Evolutionary conservation across 1,140 invertebrate species (phyloP).

Genomic region (Cydia pomonella): DNA sequence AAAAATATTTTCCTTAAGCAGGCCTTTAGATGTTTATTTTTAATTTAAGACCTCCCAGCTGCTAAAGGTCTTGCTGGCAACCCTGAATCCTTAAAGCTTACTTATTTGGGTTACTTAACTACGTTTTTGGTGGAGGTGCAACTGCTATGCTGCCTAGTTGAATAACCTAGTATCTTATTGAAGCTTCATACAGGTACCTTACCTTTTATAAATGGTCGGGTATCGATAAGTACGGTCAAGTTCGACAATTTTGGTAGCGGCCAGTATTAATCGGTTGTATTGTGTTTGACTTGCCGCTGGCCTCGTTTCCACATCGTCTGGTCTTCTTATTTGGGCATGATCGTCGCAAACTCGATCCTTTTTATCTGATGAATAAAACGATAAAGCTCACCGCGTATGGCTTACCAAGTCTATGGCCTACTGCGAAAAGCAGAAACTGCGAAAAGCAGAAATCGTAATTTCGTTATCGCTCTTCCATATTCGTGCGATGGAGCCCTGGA

Average conservation of each 20-base stretch:
- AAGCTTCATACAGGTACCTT: neutral
- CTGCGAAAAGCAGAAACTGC: too few relatives aligned
- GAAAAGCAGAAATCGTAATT: too few relatives aligned
- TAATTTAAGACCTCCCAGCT: slow-evolving; percentile 32
- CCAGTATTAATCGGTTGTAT: slow-evolving; percentile 58
- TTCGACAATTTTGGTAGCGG: slow-evolving; percentile 63
- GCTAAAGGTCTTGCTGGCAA: slow-evolving; percentile 26
- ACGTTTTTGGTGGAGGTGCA: slow-evolving; percentile 24
- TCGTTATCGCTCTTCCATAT: too few relatives aligned
- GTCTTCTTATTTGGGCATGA: slow-evolving; percentile 60
- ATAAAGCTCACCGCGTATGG: neutral
- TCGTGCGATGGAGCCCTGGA: too few relatives aligned
- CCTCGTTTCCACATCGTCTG: slow-evolving; percentile 52
- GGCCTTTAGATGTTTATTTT: slow-evolving; percentile 27
- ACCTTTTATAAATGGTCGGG: neutral
- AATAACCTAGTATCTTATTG: neutral
- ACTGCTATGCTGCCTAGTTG: neutral
- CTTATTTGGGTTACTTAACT: slow-evolving; percentile 20
- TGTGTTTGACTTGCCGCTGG: slow-evolving; percentile 57
- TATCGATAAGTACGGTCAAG: slow-evolving; percentile 37
- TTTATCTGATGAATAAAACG: slow-evolving; percentile 35
- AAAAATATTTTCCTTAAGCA: slow-evolving; percentile 33
- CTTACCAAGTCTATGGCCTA: neutral
- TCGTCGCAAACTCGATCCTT: slow-evolving; percentile 42
- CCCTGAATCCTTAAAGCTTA: slow-evolving; percentile 31